These are phyloP conservation scores for Apodemia mormo DNA, from an alignment of 2,888 invertebrate genomes.

Conservation along the genomic window DNA sequence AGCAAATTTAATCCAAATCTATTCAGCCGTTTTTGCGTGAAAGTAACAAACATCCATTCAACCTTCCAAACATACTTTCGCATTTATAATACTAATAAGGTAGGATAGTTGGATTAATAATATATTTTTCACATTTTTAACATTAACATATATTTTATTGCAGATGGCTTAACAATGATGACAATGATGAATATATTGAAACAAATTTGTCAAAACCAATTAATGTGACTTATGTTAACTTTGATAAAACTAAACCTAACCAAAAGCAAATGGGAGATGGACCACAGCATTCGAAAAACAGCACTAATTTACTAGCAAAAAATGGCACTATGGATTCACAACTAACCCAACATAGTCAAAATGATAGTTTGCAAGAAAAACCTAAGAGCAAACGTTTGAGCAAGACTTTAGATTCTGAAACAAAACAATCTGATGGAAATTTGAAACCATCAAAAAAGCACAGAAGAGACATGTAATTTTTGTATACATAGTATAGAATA, in stretches of 20 bases:
- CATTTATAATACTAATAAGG: too few species aligned
- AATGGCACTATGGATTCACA: constrained; percentile 41
- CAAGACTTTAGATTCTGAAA: constrained; percentile 48
- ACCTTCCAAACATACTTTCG: too few species aligned
- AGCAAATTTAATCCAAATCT: too few species aligned
- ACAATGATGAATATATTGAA: constrained; percentile 46
- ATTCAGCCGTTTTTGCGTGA: too few species aligned
- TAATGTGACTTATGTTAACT: constrained; percentile 64
- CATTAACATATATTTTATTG: constrained; percentile 30
- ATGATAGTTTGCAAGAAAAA: constrained; percentile 46
- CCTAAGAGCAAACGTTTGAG: constrained; percentile 53
- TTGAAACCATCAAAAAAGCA: constrained; percentile 55
- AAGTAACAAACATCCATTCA: too few species aligned
- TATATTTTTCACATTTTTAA: not conserved
- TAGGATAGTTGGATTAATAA: too few species aligned
- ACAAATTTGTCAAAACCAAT: constrained; percentile 45
- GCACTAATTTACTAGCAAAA: constrained; percentile 35
- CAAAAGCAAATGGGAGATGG: constrained; percentile 56
- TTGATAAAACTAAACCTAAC: constrained; percentile 69
- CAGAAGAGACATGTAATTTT: constrained; percentile 49
- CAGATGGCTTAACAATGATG: constrained; percentile 61
- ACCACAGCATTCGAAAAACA: constrained; percentile 43
- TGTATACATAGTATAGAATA: constrained; percentile 20
- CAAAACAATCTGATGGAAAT: constrained; percentile 47
- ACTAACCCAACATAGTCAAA: constrained; percentile 43